Percentiles rank a stretch among this genome's conserved stretches.
Conservation (phyloP, 2,888 invertebrate genomes). For the Nephrotoma guestfalica region DNA sequence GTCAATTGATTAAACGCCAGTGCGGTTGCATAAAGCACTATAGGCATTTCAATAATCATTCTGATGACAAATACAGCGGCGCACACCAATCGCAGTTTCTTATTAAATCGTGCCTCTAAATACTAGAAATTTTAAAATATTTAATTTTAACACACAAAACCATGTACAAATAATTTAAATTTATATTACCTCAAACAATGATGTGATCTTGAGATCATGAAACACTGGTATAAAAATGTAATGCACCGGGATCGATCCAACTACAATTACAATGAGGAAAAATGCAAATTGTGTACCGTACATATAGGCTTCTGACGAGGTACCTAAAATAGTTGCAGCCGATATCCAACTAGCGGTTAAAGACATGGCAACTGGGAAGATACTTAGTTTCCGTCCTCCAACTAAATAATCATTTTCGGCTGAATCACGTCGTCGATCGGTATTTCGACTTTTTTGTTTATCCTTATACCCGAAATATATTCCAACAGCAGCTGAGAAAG, state of each 20-base stretch:
- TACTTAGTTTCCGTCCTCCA: slow-evolving; percentile 49
- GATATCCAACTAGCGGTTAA: slow-evolving; percentile 46
- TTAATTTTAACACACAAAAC: too few species aligned
- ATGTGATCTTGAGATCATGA: background rate
- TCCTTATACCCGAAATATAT: background rate
- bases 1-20: too few species aligned
- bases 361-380: slow-evolving; percentile 55
- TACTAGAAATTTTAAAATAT: too few species aligned
- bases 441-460: background rate
- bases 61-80: too few species aligned
- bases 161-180: too few species aligned
- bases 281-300: background rate
- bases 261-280: background rate
- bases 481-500: background rate
- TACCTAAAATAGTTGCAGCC: background rate
- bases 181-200: background rate
- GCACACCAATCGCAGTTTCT: too few species aligned
- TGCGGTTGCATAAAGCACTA: too few species aligned
- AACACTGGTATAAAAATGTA: background rate
- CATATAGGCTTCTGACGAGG: background rate
- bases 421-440: background rate
- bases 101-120: too few species aligned
- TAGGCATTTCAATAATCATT: too few species aligned
- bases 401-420: slow-evolving; percentile 45
- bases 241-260: background rate